phyloP scores from a whole-genome alignment of 2,113 vertebrate species.

The Phoxinus phoxinus region DNA sequence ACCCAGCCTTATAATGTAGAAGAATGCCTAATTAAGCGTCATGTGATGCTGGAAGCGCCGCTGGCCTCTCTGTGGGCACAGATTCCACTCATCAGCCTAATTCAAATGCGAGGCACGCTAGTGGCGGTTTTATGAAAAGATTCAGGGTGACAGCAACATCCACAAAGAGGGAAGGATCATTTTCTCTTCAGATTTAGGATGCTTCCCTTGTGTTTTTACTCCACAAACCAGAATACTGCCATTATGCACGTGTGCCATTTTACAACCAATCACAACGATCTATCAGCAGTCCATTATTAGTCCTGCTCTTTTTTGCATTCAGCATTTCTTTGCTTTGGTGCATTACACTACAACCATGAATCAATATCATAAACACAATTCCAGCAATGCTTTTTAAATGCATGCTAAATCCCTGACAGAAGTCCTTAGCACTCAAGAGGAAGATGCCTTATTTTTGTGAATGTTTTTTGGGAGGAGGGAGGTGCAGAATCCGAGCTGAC shows the following conservation, averaged over 20 bases:
- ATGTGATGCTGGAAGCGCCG: slow-evolving; percentile 60
- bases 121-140: slow-evolving; percentile 67
- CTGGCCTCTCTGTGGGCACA: slow-evolving; percentile 56
- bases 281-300: not conserved
- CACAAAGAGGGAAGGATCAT: slow-evolving; percentile 38
- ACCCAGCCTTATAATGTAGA: slow-evolving; percentile 61
- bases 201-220: slow-evolving; percentile 48
- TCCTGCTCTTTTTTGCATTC: not conserved
- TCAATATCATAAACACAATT: not conserved
- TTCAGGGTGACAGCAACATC: slow-evolving; percentile 66
- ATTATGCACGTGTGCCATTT: not conserved
- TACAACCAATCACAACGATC: not conserved
- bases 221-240: slow-evolving; percentile 1
- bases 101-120: slow-evolving; percentile 60
- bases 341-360: not conserved
- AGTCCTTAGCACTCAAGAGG: slow-evolving; percentile 54
- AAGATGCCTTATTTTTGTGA: slow-evolving; percentile 41
- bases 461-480: slow-evolving; percentile 54
- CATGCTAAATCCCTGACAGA: slow-evolving; percentile 49
- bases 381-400: not conserved
- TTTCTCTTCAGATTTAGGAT: slow-evolving; percentile 34
- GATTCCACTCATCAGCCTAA: slow-evolving; percentile 62
- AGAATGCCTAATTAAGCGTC: slow-evolving; percentile 69
- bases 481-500: slow-evolving; percentile 65
- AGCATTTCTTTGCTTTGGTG: slow-evolving; percentile 4